Conservation (phyloP, 2,797 vertebrate species). For the Novumbra hubbsi region DNA sequence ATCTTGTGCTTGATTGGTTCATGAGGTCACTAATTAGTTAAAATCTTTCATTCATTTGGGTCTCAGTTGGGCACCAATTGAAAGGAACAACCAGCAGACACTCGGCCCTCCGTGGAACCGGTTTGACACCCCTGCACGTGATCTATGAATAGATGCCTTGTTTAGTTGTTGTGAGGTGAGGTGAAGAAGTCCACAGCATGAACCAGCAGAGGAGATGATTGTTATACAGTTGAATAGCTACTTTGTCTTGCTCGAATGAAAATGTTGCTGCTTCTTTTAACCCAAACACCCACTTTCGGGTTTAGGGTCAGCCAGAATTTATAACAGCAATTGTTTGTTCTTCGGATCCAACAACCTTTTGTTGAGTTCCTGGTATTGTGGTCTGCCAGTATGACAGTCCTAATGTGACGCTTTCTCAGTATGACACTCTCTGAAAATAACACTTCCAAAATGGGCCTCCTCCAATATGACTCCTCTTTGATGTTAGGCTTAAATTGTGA, state of each 20-base stretch:
- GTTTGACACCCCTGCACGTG: no score
- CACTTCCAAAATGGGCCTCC: no score
- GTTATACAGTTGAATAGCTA: background rate
- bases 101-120: no score
- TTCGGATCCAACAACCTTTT: background rate
- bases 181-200: conserved; percentile 44
- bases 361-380: no score
- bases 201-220: background rate
- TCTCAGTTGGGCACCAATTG: no score
- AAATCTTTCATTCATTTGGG: no score
- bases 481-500: background rate
- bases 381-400: no score
- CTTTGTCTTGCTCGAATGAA: conserved; percentile 6
- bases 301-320: background rate
- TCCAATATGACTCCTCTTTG: background rate
- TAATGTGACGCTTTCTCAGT: no score
- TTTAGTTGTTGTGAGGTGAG: conserved; percentile 59
- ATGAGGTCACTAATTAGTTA: no score
- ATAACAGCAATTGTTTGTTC: background rate
- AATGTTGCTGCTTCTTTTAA: conserved; percentile 38
- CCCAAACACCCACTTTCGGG: background rate
- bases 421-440: no score
- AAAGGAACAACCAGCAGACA: no score
- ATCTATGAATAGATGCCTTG: background rate
- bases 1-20: no score